Evolutionary conservation across 2,888 invertebrate species (phyloP).

Genomic region (Diplolepis rosae): DNA sequence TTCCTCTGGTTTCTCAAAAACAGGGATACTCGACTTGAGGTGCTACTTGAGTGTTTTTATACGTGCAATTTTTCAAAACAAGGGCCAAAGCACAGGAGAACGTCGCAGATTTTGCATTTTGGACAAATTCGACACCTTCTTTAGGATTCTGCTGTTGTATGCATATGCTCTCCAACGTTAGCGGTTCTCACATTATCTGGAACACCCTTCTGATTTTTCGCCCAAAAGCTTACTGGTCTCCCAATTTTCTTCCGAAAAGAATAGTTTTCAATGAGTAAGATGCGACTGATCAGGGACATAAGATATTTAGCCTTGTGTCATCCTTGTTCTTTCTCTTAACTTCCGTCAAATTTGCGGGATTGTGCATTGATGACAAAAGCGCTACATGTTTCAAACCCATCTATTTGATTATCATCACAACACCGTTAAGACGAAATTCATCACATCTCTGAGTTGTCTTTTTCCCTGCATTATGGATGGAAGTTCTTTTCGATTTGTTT

Average conservation of each 20-base stretch:
- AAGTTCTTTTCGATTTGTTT: conserved; percentile 35
- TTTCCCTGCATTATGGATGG: conserved; percentile 35
- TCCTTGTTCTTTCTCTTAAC: conserved; percentile 30
- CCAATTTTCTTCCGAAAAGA: too few relatives aligned
- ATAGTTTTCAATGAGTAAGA: conserved; percentile 29
- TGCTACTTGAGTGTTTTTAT: too few relatives aligned
- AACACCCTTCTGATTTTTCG: too few relatives aligned
- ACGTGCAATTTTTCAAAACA: background rate
- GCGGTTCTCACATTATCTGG: background rate
- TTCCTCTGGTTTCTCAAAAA: too few relatives aligned
- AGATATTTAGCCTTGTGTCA: conserved; percentile 30
- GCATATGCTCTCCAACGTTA: background rate
- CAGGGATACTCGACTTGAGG: too few relatives aligned
- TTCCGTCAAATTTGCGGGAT: conserved; percentile 29
- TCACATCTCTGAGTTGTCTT: conserved; percentile 32
- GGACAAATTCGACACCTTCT: conserved; percentile 22
- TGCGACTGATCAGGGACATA: conserved; percentile 31
- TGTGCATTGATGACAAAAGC: conserved; percentile 32
- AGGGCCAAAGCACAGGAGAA: background rate
- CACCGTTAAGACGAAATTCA: conserved; percentile 31
- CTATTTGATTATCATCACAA: conserved; percentile 36
- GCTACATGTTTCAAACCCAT: conserved; percentile 39
- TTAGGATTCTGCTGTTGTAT: background rate
- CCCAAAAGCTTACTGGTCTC: too few relatives aligned
- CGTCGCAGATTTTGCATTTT: background rate